Base-by-base conservation (phyloP, 1,140 invertebrate species). In the Drosophila tristis region DNA sequence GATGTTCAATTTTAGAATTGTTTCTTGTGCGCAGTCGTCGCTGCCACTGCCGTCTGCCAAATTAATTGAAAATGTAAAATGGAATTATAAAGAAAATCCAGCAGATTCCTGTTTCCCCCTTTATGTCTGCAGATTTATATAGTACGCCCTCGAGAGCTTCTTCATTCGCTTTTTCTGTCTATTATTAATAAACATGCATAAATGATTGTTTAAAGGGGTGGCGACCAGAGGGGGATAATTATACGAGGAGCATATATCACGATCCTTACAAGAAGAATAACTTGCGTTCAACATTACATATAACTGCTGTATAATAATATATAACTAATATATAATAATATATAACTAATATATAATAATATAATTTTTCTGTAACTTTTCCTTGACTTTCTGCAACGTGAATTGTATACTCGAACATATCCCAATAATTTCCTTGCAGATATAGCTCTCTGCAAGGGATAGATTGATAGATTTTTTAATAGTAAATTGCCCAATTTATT, bases 131-230 rank as follows among this genome's bases (percentile, higher is more conserved):
- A 72, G 31, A 71, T 71, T 71, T 72, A 72, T 72, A 72, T 74
- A 59, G 60, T 71, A 65, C 51, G 45, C 64, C 63, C 63, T 74
- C 55, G 20, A 62, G 4, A 59, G 57, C 54, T 65, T 54, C 39
- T 35, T 16, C 5, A 15, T 47, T 29, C 7, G 29, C 51, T 48
- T 55, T 63, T 55, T 25, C 59, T 75, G 56, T 58, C 45, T 71
- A 39, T 74, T 63, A 80, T 74, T 80, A 76, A 80, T 80, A 80
- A 80, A 80, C 78, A 79, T 60, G n/a, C 54, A 75, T 71, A 61
- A 80, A 47, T 70, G 48, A 59, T 71, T 58, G 47, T 20, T 55
- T 4, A 55, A 44, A 65, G 45, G 63, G 60, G 48, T 53, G 53
- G 4, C 44, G 15, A 47, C 23, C 20, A 29, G 26, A 57, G 42